These are phyloP conservation scores for Jaculus jaculus DNA, from an alignment of 2,113 vertebrate genomes.

Conservation along the genomic window DNA sequence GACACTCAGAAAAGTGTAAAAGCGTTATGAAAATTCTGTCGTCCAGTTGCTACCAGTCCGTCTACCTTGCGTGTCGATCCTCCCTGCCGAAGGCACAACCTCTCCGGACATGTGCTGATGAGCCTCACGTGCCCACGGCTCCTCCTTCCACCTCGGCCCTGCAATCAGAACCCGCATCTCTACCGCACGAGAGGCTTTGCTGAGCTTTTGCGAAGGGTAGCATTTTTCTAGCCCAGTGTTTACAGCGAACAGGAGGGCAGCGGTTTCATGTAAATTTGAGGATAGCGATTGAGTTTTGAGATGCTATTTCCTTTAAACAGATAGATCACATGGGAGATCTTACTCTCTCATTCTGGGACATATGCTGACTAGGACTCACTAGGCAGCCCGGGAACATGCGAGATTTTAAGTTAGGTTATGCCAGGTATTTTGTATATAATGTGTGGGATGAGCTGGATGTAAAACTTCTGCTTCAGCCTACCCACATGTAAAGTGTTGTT, in stretches of 20 bases:
- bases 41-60: neutral
- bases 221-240: neutral
- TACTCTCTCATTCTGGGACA: too few species aligned
- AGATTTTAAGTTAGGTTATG: neutral
- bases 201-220: neutral
- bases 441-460: neutral
- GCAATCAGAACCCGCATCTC: neutral
- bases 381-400: neutral
- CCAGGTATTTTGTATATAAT: neutral
- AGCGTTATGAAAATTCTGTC: neutral
- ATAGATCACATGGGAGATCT: neutral
- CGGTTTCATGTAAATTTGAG: neutral
- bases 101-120: neutral
- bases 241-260: neutral
- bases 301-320: neutral
- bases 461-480: neutral
- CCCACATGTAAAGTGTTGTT: too few species aligned
- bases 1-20: neutral
- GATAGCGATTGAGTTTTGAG: neutral
- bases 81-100: neutral
- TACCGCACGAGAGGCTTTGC: neutral
- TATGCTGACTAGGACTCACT: neutral
- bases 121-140: accelerated
- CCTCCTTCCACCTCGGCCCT: accelerated
- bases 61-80: neutral